Evolutionary conservation across 2,797 vertebrate genomes (phyloP), one percentile per base, ranked within the genome.

Genomic region (Carduelis carduelis): DNA sequence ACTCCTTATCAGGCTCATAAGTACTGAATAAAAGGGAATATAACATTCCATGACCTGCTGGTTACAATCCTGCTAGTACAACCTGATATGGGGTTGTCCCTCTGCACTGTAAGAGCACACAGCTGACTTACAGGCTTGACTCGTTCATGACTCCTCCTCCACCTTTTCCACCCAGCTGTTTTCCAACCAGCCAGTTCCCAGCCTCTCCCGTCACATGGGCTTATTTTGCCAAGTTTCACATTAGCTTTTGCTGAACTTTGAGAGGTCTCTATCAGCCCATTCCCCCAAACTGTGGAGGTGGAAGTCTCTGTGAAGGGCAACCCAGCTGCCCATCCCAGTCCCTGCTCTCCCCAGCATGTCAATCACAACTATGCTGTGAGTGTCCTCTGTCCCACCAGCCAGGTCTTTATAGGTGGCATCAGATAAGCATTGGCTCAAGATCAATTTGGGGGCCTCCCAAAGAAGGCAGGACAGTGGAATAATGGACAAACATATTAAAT

Each of bases 231-330:
- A 83, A 12, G 39, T 61, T 35, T 78, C 4, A 4, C 34, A 17
- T 75, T 56, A 34, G 57, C 49, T 87, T 81, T 30, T 55, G 28
- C 3, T 68, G 49, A 92, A 60, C 49, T 49, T 71, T 8, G 22
- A 1, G 1, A 86, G 21, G 18, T 41, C 34, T 83, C 72, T 28
- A 11, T 47, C 32, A 46, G 65, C 39, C 20, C 34, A 28, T 30
- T 80, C 11, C 28, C 22, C 35, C 64, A 86, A 30, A 68, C 8
- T 9, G 1, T 0, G 60, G 39, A 86, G 21, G 1, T 0, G 60
- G 39, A 86, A 21, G 15, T 71, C n/a, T 34, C 47, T 8, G 2
- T 39, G 70, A 72, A 76, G 50, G 47, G 37, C 55, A 79, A 35
- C 14, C 10, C n/a, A 37, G 22, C 34, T 39, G 28, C 37, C 14